Base-by-base conservation (phyloP, 1,140 invertebrate genomes). In the Delia radicum region DNA sequence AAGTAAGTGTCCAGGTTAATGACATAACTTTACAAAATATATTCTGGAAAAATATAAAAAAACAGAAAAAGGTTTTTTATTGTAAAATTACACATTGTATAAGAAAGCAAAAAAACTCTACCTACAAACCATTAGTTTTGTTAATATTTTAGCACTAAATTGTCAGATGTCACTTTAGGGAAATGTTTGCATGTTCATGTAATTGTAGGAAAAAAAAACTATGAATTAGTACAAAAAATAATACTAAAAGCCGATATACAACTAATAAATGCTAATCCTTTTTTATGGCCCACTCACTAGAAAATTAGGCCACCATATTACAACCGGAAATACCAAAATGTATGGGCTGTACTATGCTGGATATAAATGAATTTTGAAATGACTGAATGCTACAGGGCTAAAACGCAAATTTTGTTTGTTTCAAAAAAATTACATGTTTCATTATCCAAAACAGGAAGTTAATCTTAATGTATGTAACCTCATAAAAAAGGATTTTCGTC, bases 181-280 rank as follows among this genome's bases (percentile, higher is more conserved):
- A 55, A 55, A 55, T 55, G 48, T 55, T 55, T 55, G 48, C 48
- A 55, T 55, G 48, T 55, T 18, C 48, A 21, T 7, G 24, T 21
- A 55, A 55, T 18, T 8, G 15, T 15, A 55, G 8, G 12, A 55
- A 55, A 55, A 21, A 21, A 18, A 24, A 55, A 21, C 48, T 55
- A 55, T 55, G 48, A n/a, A 21, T 55, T 15, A 55, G 8, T 55
- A 5, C 48, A 21, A 48, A 48, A 55, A n/a, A n/a, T n/a, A n/a
- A n/a, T n/a, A 55, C 48, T 21, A 21, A 5, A 55, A 24, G 18
- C n/a, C 21, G 24, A 8, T 55, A 55, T 55, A 10, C 18, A 55
- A 21, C 48, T 55, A 55, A 55, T 55, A 55, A 55, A 55, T 55
- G 48, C 48, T 55, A 55, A 55, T 55, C 48, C 48, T 55, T 55